Percentiles rank a stretch among this genome's conserved stretches.
These are phyloP conservation scores for Drosophila pseudotakahashii DNA, from an alignment of 2,888 invertebrate genomes.

Conservation along the genomic window DNA sequence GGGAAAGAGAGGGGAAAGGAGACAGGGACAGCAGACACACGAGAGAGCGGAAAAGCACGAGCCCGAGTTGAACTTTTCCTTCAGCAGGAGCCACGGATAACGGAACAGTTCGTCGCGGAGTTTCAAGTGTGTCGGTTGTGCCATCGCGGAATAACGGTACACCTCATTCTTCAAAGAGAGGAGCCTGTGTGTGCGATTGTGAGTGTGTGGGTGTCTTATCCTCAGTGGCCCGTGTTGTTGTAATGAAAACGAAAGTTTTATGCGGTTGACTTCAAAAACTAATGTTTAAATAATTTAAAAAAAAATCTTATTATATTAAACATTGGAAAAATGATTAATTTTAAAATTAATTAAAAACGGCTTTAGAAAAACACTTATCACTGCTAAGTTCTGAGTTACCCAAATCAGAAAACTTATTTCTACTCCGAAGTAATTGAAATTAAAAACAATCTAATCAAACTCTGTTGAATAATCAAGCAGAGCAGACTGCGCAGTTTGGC, in stretches of 20 bases:
- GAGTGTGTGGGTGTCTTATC: slow-evolving; percentile 24
- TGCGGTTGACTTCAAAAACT: slow-evolving; percentile 21
- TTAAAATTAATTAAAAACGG: neutral
- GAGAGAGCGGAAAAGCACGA: slow-evolving; percentile 24
- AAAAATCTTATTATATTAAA: neutral
- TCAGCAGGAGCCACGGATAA: slow-evolving; percentile 48
- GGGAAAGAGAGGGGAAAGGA: slow-evolving; percentile 42
- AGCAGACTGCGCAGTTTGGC: slow-evolving; percentile 56
- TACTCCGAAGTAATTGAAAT: neutral
- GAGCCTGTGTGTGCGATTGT: slow-evolving; percentile 35
- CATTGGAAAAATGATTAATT: no score
- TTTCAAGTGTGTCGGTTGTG: slow-evolving; percentile 78
- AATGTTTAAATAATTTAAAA: slow-evolving; percentile 36
- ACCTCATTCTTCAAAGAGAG: neutral
- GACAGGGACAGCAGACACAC: neutral
- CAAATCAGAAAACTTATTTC: neutral
- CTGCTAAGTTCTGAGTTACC: neutral
- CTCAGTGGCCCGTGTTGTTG: slow-evolving; percentile 28
- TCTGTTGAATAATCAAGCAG: slow-evolving; percentile 63
- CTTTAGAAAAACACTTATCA: neutral
- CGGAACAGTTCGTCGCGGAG: slow-evolving; percentile 78
- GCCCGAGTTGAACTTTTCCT: slow-evolving; percentile 23
- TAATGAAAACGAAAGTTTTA: slow-evolving; percentile 54
- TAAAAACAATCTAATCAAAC: slow-evolving; percentile 7
- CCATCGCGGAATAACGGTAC: slow-evolving; percentile 37